Conservation (phyloP, 2,888 invertebrate species). For the Pristionchus entomophagus region DNA sequence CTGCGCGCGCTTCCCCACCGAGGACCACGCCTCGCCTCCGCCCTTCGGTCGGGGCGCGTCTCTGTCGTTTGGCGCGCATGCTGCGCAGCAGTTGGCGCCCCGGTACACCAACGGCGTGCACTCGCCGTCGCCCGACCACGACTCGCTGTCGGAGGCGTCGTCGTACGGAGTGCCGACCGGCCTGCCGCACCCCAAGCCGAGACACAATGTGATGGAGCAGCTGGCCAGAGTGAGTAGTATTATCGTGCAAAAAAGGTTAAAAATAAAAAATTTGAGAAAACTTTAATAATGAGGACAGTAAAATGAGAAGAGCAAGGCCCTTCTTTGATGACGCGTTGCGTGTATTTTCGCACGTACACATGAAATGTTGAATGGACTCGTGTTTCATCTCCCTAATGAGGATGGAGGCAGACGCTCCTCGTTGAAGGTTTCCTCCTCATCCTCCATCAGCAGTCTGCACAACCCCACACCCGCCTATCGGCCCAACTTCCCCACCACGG, state of each 20-base stretch:
- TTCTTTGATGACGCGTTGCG: too few relatives aligned
- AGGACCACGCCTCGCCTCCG: constrained; percentile 64
- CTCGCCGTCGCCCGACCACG: constrained; percentile 62
- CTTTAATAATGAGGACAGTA: too few relatives aligned
- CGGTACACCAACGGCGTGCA: constrained; percentile 48
- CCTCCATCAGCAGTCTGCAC: neutral
- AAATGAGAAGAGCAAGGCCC: neutral
- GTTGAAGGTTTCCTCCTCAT: neutral
- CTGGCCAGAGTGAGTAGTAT: constrained; percentile 49
- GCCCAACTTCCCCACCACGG: constrained; percentile 70
- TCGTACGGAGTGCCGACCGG: constrained; percentile 66
- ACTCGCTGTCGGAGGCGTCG: constrained; percentile 54
- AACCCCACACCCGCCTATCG: constrained; percentile 34
- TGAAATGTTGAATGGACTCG: too few relatives aligned
- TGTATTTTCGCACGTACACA: too few relatives aligned
- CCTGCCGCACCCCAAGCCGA: constrained; percentile 74
- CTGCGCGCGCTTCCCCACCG: constrained; percentile 71
- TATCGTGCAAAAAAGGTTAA: too few relatives aligned
- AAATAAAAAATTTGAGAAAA: too few relatives aligned
- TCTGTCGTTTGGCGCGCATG: neutral
- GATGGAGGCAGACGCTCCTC: neutral
- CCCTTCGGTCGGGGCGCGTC: constrained; percentile 21
- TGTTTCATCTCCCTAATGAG: too few relatives aligned
- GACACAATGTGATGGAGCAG: constrained; percentile 75
- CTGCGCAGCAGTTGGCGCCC: neutral